phyloP scores from a whole-genome alignment of 1,140 invertebrate genomes.

The Atta colombica region DNA sequence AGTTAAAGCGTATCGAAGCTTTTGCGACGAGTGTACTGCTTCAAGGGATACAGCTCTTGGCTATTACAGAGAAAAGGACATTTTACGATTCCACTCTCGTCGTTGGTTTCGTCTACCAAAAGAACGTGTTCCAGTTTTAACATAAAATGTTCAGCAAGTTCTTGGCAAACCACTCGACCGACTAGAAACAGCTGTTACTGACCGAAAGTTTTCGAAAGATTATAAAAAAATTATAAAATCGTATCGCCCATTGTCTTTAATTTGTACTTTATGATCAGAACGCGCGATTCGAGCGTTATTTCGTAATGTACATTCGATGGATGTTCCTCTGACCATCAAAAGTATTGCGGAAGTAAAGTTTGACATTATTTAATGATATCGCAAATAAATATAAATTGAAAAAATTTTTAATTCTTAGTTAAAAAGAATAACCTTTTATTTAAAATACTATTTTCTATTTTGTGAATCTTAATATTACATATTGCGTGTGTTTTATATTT shows the following conservation, averaged over 20 bases:
- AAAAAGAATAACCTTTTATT: not conserved
- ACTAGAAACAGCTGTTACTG: conserved; percentile 65
- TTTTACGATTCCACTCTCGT: conserved; percentile 68
- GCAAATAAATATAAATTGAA: not conserved
- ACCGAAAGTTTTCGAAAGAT: conserved; percentile 24
- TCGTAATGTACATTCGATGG: not conserved
- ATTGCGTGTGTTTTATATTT: not conserved
- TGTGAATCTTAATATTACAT: not conserved
- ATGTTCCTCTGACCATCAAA: not conserved
- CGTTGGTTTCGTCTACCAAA: conserved; percentile 38
- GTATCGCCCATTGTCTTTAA: not conserved
- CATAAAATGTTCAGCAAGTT: conserved; percentile 62
- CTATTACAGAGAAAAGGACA: conserved; percentile 39
- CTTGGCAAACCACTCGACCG: conserved; percentile 62
- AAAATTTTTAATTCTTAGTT: not conserved
- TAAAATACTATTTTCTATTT: not conserved
- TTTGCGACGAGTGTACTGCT: conserved; percentile 28
- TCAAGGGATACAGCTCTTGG: conserved; percentile 47
- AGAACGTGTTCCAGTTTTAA: conserved; percentile 62
- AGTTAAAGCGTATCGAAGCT: not conserved
- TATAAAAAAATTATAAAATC: not conserved
- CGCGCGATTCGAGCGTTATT: not conserved
- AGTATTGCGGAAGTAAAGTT: not conserved
- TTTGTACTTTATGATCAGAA: not conserved
- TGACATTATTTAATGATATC: not conserved